Conservation (phyloP, 1,140 invertebrate species). For the Hermetia illucens region DNA sequence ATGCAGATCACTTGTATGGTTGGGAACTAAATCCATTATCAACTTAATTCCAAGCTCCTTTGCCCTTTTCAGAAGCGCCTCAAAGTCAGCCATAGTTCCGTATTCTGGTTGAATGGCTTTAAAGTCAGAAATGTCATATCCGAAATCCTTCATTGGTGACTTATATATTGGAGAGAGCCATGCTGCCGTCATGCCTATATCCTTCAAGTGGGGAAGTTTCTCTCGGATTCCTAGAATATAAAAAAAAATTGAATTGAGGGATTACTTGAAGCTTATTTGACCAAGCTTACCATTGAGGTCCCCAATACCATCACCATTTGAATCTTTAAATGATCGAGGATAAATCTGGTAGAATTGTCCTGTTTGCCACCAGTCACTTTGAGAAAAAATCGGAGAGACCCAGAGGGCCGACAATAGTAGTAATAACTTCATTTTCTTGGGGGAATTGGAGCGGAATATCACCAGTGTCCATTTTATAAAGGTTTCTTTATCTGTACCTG, state of each 20-base stretch:
- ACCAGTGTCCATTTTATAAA: too few relatives aligned
- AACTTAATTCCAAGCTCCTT: constrained; percentile 24
- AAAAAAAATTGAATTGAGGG: too few relatives aligned
- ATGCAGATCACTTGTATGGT: constrained; percentile 50
- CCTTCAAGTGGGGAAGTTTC: constrained; percentile 37
- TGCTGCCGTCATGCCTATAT: constrained; percentile 35
- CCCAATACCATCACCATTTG: constrained; percentile 54
- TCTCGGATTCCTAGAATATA: constrained; percentile 32
- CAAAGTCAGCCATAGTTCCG: constrained; percentile 49
- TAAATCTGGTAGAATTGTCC: constrained; percentile 55
- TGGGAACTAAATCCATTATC: constrained; percentile 58
- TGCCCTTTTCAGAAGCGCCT: constrained; percentile 31
- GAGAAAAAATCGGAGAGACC: too few relatives aligned
- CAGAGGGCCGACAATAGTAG: too few relatives aligned
- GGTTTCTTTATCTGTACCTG: too few relatives aligned
- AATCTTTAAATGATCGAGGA: constrained; percentile 57
- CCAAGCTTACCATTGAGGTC: constrained; percentile 53
- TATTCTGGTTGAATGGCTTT: constrained; percentile 39
- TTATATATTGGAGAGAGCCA: constrained; percentile 43
- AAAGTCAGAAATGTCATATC: constrained; percentile 53
- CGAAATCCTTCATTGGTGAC: constrained; percentile 44
- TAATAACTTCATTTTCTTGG: too few relatives aligned
- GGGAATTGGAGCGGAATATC: too few relatives aligned
- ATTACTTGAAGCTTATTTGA: too few relatives aligned
- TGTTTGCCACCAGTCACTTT: constrained; percentile 48